Percentiles rank a stretch among this genome's conserved stretches.
Evolutionary conservation across 2,113 vertebrate genomes (phyloP).

Genomic region (Haemorhous mexicanus): DNA sequence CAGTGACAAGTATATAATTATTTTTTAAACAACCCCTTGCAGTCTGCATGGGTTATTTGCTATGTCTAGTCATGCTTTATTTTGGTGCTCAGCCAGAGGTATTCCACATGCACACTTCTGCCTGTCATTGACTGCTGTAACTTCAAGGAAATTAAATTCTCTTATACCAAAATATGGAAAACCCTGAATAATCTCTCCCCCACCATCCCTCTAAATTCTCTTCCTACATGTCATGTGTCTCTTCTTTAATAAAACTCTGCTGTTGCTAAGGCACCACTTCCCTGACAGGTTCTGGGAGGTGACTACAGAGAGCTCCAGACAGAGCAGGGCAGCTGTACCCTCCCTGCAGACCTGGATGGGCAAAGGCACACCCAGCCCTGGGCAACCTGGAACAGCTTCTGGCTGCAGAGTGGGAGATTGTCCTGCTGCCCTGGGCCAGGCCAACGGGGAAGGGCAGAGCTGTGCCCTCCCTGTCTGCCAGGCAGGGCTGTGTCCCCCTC

Average conservation of each 20-base stretch:
- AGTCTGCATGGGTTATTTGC: background rate
- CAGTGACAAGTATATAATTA: background rate
- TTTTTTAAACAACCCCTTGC: background rate
- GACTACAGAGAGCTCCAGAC: background rate
- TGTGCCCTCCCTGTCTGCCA: too few relatives aligned
- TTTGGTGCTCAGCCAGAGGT: background rate
- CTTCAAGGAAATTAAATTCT: background rate
- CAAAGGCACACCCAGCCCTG: background rate
- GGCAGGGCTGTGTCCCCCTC: too few relatives aligned
- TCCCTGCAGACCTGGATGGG: background rate
- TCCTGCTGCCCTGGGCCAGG: background rate
- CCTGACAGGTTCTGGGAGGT: background rate
- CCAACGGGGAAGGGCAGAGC: rapidly evolving
- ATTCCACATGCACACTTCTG: background rate
- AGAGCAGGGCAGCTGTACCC: background rate
- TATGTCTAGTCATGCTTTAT: background rate
- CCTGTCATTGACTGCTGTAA: background rate
- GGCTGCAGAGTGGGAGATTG: background rate
- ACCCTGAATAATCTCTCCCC: background rate
- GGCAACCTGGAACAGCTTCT: rapidly evolving
- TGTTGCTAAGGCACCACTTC: background rate
- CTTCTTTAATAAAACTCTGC: background rate
- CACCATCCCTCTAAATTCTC: background rate
- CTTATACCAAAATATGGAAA: background rate
- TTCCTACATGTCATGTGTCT: background rate